These are phyloP conservation scores for Irena cyanogastra DNA, from an alignment of 2,113 vertebrate species.

Conservation along the genomic window DNA sequence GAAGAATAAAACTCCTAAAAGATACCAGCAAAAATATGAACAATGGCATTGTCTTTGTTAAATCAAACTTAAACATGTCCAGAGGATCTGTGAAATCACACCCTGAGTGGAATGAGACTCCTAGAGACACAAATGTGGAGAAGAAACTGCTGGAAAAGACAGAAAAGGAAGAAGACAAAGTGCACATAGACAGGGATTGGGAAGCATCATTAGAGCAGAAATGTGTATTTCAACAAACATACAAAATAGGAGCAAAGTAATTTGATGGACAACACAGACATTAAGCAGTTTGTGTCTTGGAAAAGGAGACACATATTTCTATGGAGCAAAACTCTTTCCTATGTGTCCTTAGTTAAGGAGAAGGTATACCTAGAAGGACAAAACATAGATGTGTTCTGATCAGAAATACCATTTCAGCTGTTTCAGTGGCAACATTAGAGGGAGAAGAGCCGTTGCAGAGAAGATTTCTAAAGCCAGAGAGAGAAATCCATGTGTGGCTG, in stretches of 20 bases:
- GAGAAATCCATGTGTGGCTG: background rate
- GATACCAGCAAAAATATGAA: background rate
- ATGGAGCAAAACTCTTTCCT: background rate
- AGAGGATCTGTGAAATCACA: background rate
- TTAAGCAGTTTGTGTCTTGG: background rate
- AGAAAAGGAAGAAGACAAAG: background rate
- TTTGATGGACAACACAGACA: background rate
- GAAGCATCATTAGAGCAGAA: background rate
- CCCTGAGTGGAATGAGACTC: background rate
- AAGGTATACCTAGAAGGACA: background rate
- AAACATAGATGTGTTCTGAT: background rate
- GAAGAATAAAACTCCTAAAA: background rate
- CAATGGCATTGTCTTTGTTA: accelerated
- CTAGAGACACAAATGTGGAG: background rate
- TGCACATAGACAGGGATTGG: background rate
- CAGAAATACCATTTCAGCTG: background rate
- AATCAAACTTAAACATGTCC: background rate
- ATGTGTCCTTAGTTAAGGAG: background rate
- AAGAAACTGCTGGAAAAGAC: background rate
- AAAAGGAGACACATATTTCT: background rate
- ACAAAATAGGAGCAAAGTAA: background rate
- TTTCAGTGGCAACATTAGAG: background rate
- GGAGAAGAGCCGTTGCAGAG: background rate
- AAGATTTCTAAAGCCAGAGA: background rate
- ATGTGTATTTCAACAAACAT: background rate